Base-by-base conservation (phyloP, 53 echinoderm and acorn worm genomes). In the Hippasteria phrygiana region DNA sequence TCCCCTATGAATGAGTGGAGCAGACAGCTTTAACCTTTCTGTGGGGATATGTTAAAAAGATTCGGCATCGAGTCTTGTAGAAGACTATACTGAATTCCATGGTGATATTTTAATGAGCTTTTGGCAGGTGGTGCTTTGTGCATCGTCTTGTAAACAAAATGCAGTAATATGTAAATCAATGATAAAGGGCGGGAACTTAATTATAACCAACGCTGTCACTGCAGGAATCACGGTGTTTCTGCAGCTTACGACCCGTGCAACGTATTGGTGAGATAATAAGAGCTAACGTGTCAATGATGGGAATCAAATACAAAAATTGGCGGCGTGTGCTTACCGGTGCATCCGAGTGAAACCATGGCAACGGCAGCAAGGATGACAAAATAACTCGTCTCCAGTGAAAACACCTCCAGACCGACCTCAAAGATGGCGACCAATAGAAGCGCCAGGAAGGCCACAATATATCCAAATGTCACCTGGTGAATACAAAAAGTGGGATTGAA, bases 271-370 rank as follows among this genome's bases (percentile, higher is more conserved):
- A n/a, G n/a, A n/a, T n/a, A n/a, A n/a, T n/a, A n/a, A n/a, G n/a
- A n/a, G n/a, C n/a, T n/a, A n/a, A n/a, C n/a, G n/a, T n/a, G n/a
- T n/a, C n/a, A n/a, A n/a, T n/a, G n/a, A n/a, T n/a, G n/a, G n/a
- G n/a, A n/a, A n/a, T n/a, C n/a, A n/a, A n/a, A n/a, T n/a, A n/a
- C n/a, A n/a, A n/a, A n/a, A n/a, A n/a, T n/a, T n/a, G n/a, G n/a
- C n/a, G 14, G n/a, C 14, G 12, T 1, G 8, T 28, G 41, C 74
- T 66, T 88, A 95, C 95, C 90, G 17, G 95, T 95, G 41, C 95
- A 95, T 71, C 95, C 95, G 31, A 95, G 88, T 41, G 95, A 90
- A 63, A 93, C 93, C 64, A 84, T 63, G 31, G 95, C 95, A 16
- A 95, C 93, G 17, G 95, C 95, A 31, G 78, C 82, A 14, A 95